Conservation (phyloP, 2,888 invertebrate genomes). For the Hesperia comma region DNA sequence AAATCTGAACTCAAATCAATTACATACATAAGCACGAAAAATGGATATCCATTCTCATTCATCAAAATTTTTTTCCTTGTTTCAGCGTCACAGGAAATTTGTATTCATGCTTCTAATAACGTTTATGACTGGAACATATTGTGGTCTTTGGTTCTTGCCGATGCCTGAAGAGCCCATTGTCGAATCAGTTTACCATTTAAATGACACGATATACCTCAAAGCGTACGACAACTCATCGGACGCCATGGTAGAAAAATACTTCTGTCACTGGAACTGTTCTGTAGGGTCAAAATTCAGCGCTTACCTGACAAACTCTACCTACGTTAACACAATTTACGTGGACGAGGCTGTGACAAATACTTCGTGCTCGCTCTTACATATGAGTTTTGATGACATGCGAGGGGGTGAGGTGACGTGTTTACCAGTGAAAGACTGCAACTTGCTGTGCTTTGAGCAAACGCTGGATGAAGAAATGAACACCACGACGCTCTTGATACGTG, state of each 20-base stretch:
- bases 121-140: conserved; percentile 87
- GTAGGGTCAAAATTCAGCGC: conserved; percentile 55
- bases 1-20: too few relatives aligned
- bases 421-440: conserved; percentile 61
- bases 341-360: conserved; percentile 56
- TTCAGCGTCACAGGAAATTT: conserved; percentile 85
- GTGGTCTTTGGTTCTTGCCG: conserved; percentile 87
- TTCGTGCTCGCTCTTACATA: conserved; percentile 64
- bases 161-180: conserved; percentile 49
- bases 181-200: conserved; percentile 64
- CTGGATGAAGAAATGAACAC: conserved; percentile 22
- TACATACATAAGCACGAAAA: too few relatives aligned
- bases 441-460: conserved; percentile 65
- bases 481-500: not conserved
- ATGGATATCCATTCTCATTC: too few relatives aligned
- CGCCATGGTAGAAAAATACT: conserved; percentile 58
- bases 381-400: conserved; percentile 59
- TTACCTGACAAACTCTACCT: conserved; percentile 62
- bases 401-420: conserved; percentile 59
- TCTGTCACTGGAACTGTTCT: conserved; percentile 71
- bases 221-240: conserved; percentile 47
- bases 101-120: conserved; percentile 88
- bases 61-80: conserved; percentile 39
- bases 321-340: conserved; percentile 63
- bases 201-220: conserved; percentile 66